Conservation (phyloP, 2,113 vertebrate species). For the Psettodes erumei region DNA sequence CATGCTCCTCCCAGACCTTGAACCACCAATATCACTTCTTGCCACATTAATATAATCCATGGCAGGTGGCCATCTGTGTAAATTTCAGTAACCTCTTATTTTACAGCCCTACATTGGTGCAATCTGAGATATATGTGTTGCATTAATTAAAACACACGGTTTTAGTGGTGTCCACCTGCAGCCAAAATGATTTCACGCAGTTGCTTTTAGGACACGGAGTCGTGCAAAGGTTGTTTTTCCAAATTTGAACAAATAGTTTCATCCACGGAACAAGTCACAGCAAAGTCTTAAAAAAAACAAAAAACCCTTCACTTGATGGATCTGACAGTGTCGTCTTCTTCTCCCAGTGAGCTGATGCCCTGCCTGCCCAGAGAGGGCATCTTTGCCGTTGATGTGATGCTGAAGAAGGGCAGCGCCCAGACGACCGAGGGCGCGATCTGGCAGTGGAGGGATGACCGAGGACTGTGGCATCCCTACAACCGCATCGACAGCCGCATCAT, state of each 20-base stretch:
- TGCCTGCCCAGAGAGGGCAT: constrained; percentile 99
- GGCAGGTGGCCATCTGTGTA: neutral
- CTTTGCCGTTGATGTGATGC: constrained; percentile 98
- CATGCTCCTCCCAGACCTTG: neutral
- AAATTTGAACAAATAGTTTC: neutral
- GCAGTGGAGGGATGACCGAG: constrained; percentile 98
- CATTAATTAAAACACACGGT: neutral
- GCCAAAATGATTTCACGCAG: neutral
- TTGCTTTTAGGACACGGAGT: neutral
- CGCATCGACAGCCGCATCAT: constrained; percentile 99
- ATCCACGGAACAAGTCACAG: neutral
- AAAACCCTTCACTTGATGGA: neutral
- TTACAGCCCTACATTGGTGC: neutral
- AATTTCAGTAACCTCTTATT: neutral
- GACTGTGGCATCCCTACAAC: constrained; percentile 98
- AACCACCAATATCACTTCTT: neutral
- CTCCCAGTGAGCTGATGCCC: constrained; percentile 95
- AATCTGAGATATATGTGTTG: neutral
- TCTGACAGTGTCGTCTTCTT: neutral
- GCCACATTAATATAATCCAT: neutral
- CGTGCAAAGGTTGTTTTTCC: neutral
- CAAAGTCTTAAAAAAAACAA: neutral
- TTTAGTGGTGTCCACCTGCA: neutral
- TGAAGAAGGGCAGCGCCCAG: constrained; percentile 98
- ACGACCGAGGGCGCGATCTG: constrained; percentile 97